Conservation (phyloP, 1,140 invertebrate species). For the Megathymus violae region DNA sequence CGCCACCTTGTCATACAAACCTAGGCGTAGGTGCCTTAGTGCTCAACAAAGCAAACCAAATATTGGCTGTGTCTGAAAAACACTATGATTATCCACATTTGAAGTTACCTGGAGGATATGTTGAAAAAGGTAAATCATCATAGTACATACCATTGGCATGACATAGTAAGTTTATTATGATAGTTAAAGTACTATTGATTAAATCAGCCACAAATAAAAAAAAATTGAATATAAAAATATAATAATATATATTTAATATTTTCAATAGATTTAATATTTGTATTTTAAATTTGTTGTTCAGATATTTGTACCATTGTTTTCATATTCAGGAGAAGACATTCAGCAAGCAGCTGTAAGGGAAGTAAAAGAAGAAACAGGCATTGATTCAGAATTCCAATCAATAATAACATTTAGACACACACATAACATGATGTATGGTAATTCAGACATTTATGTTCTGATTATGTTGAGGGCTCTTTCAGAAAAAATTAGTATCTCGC, state of each 20-base stretch:
- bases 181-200: no score
- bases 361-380: slow-evolving; percentile 95
- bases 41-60: slow-evolving; percentile 89
- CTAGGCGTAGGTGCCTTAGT: slow-evolving; percentile 95
- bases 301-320: neutral
- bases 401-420: slow-evolving; percentile 91
- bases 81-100: slow-evolving; percentile 87
- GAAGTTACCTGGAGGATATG: slow-evolving; percentile 97
- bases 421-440: slow-evolving; percentile 88
- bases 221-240: no score
- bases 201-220: no score
- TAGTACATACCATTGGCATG: slow-evolving; percentile 5
- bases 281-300: no score
- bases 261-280: no score
- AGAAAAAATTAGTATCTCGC: slow-evolving; percentile 87
- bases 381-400: slow-evolving; percentile 89
- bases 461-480: slow-evolving; percentile 88
- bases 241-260: no score
- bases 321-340: slow-evolving; percentile 91
- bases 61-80: slow-evolving; percentile 92
- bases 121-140: slow-evolving; percentile 89
- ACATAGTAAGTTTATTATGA: no score
- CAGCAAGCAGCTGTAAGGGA: slow-evolving; percentile 91
- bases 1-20: slow-evolving; percentile 93
- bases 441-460: slow-evolving; percentile 94